These are phyloP conservation scores for Pteropus alecto DNA, from an alignment of 2,113 vertebrate species.

Conservation along the genomic window DNA sequence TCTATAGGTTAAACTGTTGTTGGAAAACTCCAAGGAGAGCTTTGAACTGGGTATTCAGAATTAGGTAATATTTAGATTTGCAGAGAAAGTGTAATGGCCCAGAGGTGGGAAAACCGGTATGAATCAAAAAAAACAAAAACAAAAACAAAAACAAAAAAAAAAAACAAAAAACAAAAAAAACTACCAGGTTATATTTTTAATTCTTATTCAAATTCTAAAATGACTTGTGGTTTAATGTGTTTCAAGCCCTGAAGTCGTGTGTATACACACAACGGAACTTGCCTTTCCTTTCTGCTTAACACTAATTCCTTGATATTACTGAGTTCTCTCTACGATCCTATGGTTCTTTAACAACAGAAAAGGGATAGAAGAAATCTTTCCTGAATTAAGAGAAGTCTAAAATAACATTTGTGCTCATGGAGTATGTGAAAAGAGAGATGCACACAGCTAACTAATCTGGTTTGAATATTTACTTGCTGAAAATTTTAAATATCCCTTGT, in stretches of 20 bases:
- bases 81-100: not conserved
- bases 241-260: not conserved
- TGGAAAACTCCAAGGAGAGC: not conserved
- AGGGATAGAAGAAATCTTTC: not conserved
- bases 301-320: not conserved
- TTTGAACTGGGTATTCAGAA: not conserved
- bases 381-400: not conserved
- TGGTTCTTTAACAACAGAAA: not conserved
- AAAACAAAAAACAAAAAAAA: no score
- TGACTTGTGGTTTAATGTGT: not conserved
- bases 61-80: not conserved
- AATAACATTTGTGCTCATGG: not conserved
- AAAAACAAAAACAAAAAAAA: no score
- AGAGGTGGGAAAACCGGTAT: not conserved
- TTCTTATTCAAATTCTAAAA: slow-evolving; percentile 21
- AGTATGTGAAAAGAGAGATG: not conserved
- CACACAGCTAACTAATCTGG: not conserved
- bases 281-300: not conserved
- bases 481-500: not conserved
- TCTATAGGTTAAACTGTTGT: not conserved
- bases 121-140: not conserved
- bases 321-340: not conserved
- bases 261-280: not conserved
- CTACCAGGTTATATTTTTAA: not conserved
- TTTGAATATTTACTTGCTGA: slow-evolving; percentile 33